These are phyloP conservation scores for Leptoteleia sp. DNA, from an alignment of 1,140 invertebrate species.

Conservation along the genomic window DNA sequence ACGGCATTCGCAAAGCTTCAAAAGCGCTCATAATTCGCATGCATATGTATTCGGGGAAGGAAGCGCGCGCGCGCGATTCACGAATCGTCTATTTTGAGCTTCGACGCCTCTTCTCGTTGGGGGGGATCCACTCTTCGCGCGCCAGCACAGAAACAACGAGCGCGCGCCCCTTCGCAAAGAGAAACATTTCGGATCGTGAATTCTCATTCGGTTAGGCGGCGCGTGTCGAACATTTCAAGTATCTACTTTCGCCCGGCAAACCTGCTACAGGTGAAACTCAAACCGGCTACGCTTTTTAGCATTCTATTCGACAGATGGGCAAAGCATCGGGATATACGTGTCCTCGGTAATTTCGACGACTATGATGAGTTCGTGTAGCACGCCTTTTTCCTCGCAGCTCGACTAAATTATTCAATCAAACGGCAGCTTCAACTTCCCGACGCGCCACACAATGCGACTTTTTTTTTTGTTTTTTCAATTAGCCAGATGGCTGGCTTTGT, in stretches of 20 bases:
- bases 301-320: conserved; percentile 1
- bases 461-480: too few relatives aligned
- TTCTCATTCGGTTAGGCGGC: conserved; percentile 34
- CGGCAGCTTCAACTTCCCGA: too few relatives aligned
- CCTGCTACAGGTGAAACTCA: conserved; percentile 10
- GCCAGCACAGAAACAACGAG: conserved; percentile 23
- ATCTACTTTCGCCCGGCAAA: conserved; percentile 13
- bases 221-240: conserved; percentile 43
- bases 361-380: neutral
- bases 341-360: neutral
- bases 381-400: neutral
- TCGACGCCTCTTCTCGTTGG: conserved; percentile 22
- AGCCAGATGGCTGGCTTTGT: too few relatives aligned
- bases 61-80: conserved; percentile 40
- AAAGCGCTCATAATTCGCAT: conserved; percentile 56
- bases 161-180: neutral
- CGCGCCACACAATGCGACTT: too few relatives aligned
- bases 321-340: neutral
- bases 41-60: conserved; percentile 49
- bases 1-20: conserved; percentile 28
- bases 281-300: conserved; percentile 13
- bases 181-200: conserved; percentile 23
- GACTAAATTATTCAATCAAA: too few relatives aligned
- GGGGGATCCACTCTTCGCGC: neutral
- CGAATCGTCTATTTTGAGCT: conserved; percentile 41